Evolutionary conservation across 2,888 invertebrate genomes (phyloP), one percentile per base, ranked within the genome.

Genomic region (Vannuccia rotundouncinata): DNA sequence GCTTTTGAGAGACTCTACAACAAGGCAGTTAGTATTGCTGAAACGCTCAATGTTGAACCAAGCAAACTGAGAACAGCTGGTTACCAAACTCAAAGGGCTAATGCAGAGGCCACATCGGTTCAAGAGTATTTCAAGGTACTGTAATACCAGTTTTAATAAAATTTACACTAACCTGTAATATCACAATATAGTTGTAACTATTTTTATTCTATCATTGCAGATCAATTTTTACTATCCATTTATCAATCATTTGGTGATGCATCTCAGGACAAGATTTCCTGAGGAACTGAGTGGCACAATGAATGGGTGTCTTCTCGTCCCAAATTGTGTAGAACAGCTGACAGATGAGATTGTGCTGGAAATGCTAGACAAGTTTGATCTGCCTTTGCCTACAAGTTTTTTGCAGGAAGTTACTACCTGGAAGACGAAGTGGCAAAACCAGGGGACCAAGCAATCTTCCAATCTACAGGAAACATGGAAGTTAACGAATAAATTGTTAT

Each of bases 391-490:
- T n/a, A n/a, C n/a, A n/a, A n/a, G n/a, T n/a, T n/a, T n/a, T n/a
- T n/a, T n/a, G n/a, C n/a, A n/a, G n/a, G n/a, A n/a, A n/a, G n/a
- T n/a, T n/a, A n/a, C n/a, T n/a, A n/a, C n/a, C n/a, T n/a, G n/a
- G n/a, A n/a, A n/a, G n/a, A n/a, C n/a, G n/a, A n/a, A n/a, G n/a
- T n/a, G n/a, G n/a, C n/a, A n/a, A n/a, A n/a, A n/a, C n/a, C n/a
- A n/a, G n/a, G n/a, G n/a, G n/a, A n/a, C n/a, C n/a, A n/a, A n/a
- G n/a, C n/a, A n/a, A n/a, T n/a, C n/a, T n/a, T n/a, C n/a, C n/a
- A n/a, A n/a, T n/a, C n/a, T n/a, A n/a, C n/a, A n/a, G n/a, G n/a
- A 66, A 66, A 66, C 66, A 66, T 66, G 66, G 66, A 66, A 66
- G 25, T 66, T 27, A 66, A 66, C 25, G 66, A 27, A 66, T 66